A percentile compares a stretch with the other conserved stretches of the same genome.
These are phyloP conservation scores for Oligia strigilis DNA, from an alignment of 2,888 invertebrate species.

Conservation along the genomic window DNA sequence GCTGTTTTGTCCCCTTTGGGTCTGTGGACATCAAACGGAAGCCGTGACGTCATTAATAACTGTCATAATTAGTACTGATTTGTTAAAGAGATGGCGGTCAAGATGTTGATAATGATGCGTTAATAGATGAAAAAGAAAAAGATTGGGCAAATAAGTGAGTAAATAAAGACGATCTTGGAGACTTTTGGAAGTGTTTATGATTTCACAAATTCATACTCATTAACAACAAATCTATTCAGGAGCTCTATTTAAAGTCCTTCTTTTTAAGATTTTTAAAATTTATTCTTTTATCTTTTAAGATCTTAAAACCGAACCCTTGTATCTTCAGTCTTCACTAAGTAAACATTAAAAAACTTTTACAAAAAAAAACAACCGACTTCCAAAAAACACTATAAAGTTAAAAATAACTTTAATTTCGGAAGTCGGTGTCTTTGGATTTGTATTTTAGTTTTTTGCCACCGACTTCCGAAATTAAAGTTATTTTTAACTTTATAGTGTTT, in stretches of 20 bases:
- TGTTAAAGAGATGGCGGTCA: slow-evolving; percentile 26
- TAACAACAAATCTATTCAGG: not conserved
- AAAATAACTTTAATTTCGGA: no score
- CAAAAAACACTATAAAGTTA: no score
- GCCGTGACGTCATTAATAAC: slow-evolving; percentile 42
- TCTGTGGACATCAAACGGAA: slow-evolving; percentile 27
- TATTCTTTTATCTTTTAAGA: not conserved
- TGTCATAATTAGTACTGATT: slow-evolving; percentile 53
- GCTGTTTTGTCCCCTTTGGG: slow-evolving; percentile 33
- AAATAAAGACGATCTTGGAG: not conserved
- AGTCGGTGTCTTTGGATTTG: no score
- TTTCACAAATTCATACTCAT: not conserved
- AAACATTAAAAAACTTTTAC: no score
- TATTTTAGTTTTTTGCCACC: no score
- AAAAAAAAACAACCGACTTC: no score
- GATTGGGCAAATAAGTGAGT: not conserved
- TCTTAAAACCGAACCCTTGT: slow-evolving; percentile 21
- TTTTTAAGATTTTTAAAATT: not conserved
- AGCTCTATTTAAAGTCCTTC: not conserved
- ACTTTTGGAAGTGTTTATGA: not conserved
- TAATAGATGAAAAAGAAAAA: not conserved
- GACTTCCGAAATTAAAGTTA: no score
- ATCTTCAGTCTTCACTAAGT: not conserved
- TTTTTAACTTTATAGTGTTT: no score
- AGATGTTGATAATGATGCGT: slow-evolving; percentile 7